phyloP scores from a whole-genome alignment of 2,113 vertebrate species.

The Dasyprocta punctata region DNA sequence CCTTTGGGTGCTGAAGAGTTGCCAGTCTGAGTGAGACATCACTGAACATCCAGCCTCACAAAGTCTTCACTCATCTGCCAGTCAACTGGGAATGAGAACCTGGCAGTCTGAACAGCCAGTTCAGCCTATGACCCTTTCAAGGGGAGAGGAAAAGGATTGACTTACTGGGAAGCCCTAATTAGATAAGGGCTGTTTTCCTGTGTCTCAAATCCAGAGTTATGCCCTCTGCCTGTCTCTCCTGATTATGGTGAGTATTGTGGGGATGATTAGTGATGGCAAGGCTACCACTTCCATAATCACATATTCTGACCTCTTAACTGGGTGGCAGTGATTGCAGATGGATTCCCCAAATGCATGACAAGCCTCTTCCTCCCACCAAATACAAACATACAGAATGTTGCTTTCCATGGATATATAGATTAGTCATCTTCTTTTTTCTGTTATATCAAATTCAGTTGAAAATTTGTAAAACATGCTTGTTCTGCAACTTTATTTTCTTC shows the following conservation, averaged over 20 bases:
- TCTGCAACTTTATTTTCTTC: slow-evolving; percentile 9
- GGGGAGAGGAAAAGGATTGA: neutral
- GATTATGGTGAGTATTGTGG: slow-evolving; percentile 42
- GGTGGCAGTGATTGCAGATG: neutral
- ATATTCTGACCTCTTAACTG: slow-evolving; percentile 68
- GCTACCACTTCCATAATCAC: slow-evolving; percentile 74
- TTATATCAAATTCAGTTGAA: slow-evolving; percentile 20
- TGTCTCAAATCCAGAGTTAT: slow-evolving; percentile 32
- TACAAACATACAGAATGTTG: neutral
- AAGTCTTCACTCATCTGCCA: slow-evolving; percentile 58
- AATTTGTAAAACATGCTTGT: neutral
- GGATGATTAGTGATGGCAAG: slow-evolving; percentile 71
- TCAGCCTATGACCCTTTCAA: neutral
- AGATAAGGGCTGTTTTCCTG: slow-evolving; percentile 48
- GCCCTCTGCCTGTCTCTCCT: slow-evolving; percentile 73
- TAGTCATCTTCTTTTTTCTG: neutral
- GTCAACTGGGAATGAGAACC: slow-evolving; percentile 54
- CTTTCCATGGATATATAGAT: neutral
- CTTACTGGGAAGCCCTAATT: slow-evolving; percentile 45
- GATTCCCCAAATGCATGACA: neutral
- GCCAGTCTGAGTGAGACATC: slow-evolving; percentile 64
- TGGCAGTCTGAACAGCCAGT: neutral
- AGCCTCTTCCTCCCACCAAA: neutral
- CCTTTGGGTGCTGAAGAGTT: slow-evolving; percentile 69
- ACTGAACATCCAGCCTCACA: slow-evolving; percentile 62